phyloP scores from a whole-genome alignment of 2,797 vertebrate genomes.

The Sebastiscus tertius region DNA sequence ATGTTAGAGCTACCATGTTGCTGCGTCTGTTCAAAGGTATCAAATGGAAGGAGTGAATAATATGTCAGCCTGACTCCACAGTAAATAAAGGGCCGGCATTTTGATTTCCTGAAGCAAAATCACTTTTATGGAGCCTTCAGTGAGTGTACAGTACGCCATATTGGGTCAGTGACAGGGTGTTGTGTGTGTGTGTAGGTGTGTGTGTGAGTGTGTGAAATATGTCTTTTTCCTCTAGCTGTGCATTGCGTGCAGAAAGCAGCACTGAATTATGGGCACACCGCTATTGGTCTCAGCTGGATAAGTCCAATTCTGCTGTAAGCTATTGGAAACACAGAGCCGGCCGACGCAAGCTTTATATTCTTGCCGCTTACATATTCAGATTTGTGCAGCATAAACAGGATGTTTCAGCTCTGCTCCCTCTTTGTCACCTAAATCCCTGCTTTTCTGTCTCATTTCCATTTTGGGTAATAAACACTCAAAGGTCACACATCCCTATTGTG shows the following conservation, averaged over 20 bases:
- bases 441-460: constrained; percentile 33
- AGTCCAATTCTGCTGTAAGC: constrained; percentile 46
- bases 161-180: constrained; percentile 8
- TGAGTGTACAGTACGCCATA: constrained; percentile 12
- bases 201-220: constrained; percentile 36
- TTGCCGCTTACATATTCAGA: constrained; percentile 17
- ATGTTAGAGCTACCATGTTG: neutral
- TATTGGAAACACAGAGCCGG: constrained; percentile 34
- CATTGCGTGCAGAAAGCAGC: constrained; percentile 14
- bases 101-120: constrained; percentile 12
- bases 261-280: constrained; percentile 41
- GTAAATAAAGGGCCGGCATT: constrained; percentile 17
- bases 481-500: constrained; percentile 10
- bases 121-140: constrained; percentile 26
- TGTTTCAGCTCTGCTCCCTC: constrained; percentile 13
- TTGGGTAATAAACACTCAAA: constrained; percentile 10
- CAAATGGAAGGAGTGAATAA: neutral
- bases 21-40: neutral
- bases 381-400: constrained; percentile 22
- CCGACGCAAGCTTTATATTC: constrained; percentile 35
- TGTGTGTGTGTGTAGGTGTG: constrained; percentile 11
- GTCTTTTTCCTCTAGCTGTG: constrained; percentile 11
- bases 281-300: constrained; percentile 61
- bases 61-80: neutral
- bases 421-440: constrained; percentile 16